A percentile compares a stretch with the other conserved stretches of the same genome.
Conservation (phyloP, 2,113 vertebrate species). For the Albula glossodonta region DNA sequence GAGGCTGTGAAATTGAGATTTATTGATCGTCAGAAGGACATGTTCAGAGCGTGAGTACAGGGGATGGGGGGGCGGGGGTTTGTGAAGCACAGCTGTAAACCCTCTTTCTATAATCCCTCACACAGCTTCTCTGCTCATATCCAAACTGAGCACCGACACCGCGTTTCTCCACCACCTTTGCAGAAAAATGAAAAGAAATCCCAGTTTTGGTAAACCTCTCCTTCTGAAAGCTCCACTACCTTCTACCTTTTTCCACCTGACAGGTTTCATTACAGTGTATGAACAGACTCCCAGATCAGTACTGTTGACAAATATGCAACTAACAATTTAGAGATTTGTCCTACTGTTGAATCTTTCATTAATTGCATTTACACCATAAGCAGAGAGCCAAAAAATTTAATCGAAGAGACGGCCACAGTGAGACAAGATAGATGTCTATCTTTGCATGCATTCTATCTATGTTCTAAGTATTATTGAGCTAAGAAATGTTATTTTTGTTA, state of each 20-base stretch:
- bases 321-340: not conserved
- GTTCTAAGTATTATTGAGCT: no score
- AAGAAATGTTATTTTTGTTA: no score
- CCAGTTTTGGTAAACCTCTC: not conserved
- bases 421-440: not conserved
- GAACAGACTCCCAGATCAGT: slow-evolving; percentile 3
- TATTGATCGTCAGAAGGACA: not conserved
- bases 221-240: not conserved
- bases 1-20: slow-evolving; percentile 9
- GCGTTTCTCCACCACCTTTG: no score
- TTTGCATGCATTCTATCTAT: no score
- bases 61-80: not conserved
- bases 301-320: not conserved
- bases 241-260: not conserved
- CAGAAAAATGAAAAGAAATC: not conserved
- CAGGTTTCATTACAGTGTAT: slow-evolving; percentile 4
- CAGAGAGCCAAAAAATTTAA: not conserved
- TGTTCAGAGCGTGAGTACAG: not conserved
- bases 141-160: no score
- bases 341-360: slow-evolving; percentile 18
- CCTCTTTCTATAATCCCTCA: not conserved
- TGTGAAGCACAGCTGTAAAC: not conserved
- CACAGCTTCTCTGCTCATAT: no score
- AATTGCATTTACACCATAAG: slow-evolving; percentile 1
- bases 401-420: no score